Percentiles rank a stretch among this genome's conserved stretches.
Conservation (phyloP, 2,797 vertebrate species). For the Typhlichthys eigenmanni region DNA sequence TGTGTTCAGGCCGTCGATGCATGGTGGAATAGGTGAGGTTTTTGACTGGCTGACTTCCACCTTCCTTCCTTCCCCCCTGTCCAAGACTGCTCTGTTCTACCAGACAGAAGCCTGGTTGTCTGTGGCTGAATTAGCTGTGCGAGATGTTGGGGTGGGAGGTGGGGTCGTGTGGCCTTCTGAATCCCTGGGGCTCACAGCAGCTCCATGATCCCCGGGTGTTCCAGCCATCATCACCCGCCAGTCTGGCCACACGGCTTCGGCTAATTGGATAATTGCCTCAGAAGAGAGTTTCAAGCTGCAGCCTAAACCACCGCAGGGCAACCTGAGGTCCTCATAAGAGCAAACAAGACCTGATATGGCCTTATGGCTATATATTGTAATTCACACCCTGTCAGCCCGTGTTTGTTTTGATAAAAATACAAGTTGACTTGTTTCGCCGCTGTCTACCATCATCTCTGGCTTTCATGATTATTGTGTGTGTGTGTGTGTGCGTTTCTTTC, state of each 20-base stretch:
- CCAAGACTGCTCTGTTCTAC: conserved; percentile 10
- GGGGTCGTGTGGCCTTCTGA: conserved; percentile 8
- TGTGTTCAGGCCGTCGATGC: neutral
- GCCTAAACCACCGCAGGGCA: conserved; percentile 37
- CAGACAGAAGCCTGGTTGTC: neutral
- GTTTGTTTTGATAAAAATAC: conserved; percentile 60
- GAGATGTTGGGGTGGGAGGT: conserved; percentile 6
- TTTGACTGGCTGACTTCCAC: neutral
- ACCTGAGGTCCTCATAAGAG: conserved; percentile 36
- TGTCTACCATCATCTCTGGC: conserved; percentile 50
- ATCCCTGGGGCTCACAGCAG: conserved; percentile 40
- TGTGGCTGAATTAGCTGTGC: conserved; percentile 9
- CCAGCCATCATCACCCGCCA: conserved; percentile 55
- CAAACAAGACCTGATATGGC: conserved; percentile 40
- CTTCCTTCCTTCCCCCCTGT: neutral
- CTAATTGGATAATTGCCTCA: conserved; percentile 76
- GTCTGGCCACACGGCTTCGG: conserved; percentile 49
- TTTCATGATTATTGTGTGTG: conserved; percentile 41
- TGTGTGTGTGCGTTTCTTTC: conserved; percentile 54
- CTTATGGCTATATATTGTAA: conserved; percentile 32
- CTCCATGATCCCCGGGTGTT: conserved; percentile 53
- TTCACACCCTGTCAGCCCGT: conserved; percentile 24
- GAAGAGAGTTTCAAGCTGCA: conserved; percentile 54
- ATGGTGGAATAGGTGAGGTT: neutral
- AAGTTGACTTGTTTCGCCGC: conserved; percentile 48